Evolutionary conservation across 2,888 invertebrate species (phyloP).

Genomic region (Cephus sareptanus): DNA sequence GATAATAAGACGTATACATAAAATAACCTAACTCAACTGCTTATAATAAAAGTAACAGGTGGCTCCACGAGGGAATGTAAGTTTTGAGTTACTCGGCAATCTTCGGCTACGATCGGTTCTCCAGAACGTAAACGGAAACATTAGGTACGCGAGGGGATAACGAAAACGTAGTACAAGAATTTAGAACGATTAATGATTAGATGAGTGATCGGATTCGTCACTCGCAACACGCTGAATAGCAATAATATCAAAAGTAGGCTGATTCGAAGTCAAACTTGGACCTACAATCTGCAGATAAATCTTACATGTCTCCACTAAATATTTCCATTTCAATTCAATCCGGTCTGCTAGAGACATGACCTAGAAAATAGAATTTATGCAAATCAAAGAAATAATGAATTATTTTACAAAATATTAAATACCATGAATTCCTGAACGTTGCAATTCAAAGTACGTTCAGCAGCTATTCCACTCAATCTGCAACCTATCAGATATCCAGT

Average conservation of each 20-base stretch:
- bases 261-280: slow-evolving; percentile 46
- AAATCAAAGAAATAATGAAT: slow-evolving; percentile 3
- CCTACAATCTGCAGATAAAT: slow-evolving; percentile 58
- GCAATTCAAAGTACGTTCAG: slow-evolving; percentile 52
- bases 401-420: slow-evolving; percentile 13
- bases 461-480: slow-evolving; percentile 48
- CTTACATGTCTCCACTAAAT: slow-evolving; percentile 45
- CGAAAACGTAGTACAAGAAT: neutral
- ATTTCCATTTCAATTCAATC: slow-evolving; percentile 49
- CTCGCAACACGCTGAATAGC: slow-evolving; percentile 36
- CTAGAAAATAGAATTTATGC: slow-evolving; percentile 31
- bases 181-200: neutral
- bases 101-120: neutral
- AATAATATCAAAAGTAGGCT: slow-evolving; percentile 56
- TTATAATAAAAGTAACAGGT: neutral
- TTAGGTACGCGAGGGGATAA: neutral
- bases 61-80: neutral
- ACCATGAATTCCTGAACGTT: slow-evolving; percentile 51
- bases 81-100: neutral
- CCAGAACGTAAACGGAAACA: neutral
- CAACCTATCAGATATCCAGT: slow-evolving; percentile 63
- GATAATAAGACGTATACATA: neutral
- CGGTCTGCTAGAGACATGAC: slow-evolving; percentile 46
- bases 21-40: neutral
- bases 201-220: neutral